Evolutionary conservation across 1,140 invertebrate genomes (phyloP), one percentile per base, ranked within the genome.

Genomic region (Heterodera schachtii): DNA sequence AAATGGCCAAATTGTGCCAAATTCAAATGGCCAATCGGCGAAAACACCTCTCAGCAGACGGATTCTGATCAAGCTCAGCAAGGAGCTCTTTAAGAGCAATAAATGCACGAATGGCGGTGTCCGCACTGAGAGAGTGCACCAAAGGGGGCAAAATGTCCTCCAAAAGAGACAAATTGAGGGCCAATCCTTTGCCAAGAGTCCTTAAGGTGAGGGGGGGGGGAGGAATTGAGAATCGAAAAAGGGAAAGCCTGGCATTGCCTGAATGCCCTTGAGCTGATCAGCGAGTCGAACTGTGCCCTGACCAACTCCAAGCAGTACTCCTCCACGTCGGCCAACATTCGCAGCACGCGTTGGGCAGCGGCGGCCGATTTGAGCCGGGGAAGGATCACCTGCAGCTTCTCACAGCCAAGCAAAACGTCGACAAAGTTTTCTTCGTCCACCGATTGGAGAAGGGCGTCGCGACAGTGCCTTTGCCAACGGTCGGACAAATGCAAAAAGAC

Each of bases 231-330:
- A 19, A 19, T 77, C 8, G 21, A 41, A 3, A 13, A 41, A 78
- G 31, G 31, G 31, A 31, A 31, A 31, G 31, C 31, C 31, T 31
- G 31, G 31, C 31, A 31, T 31, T 31, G 31, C 77, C 77, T 64
- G 21, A 78, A 90, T 5, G 89, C 70, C 43, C 82, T 85, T 13
- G 88, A 89, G 41, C 76, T 81, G 47, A 89, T 78, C n/a, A 89
- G 78, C 0, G 79, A 74, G 78, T 90, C 86, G 21, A 89, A 88
- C 49, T 81, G 81, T 31, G 75, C 76, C 44, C 70, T 75, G 19
- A 89, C 47, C 79, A 90, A 88, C 46, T 90, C 88, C 49, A 83
- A 86, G 70, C 82, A 87, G 77, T 85, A 87, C 71, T 89, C 87
- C 13, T 87, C 75, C 13, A 90, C 69, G 73, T 89, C 84, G 60